Evolutionary conservation across 2,113 vertebrate genomes (phyloP).

Genomic region (Phocoena phocoena): DNA sequence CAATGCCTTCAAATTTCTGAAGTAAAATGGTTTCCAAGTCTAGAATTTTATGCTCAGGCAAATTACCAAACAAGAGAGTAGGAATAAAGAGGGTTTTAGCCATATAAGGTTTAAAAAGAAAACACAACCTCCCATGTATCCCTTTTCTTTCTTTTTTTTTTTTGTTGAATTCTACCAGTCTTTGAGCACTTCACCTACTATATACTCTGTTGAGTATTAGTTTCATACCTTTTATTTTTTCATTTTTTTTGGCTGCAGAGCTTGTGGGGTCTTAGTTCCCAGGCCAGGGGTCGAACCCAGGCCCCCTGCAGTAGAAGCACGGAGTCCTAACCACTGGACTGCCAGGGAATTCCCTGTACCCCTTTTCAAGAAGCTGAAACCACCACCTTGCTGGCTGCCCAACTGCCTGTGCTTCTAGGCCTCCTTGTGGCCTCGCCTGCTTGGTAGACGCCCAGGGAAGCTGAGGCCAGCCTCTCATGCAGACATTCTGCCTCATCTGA

Average conservation of each 20-base stretch:
- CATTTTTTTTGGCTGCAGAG: too few relatives aligned
- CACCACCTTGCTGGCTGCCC: not conserved
- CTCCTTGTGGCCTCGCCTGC: not conserved
- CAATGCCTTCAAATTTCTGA: not conserved
- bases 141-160: not conserved
- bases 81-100: not conserved
- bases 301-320: too few relatives aligned
- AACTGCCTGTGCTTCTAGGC: not conserved
- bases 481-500: not conserved
- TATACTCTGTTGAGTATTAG: too few relatives aligned
- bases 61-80: not conserved
- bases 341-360: too few relatives aligned
- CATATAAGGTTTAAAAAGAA: not conserved
- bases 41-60: not conserved
- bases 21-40: not conserved
- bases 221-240: too few relatives aligned
- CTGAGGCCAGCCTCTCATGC: not conserved
- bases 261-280: too few relatives aligned
- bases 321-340: too few relatives aligned
- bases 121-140: not conserved
- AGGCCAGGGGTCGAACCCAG: too few relatives aligned
- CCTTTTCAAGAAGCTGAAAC: not conserved
- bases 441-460: not conserved
- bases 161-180: too few relatives aligned
- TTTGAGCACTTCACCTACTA: too few relatives aligned